Base-by-base conservation (phyloP, 1,140 invertebrate genomes). In the Chironomus tepperi region DNA sequence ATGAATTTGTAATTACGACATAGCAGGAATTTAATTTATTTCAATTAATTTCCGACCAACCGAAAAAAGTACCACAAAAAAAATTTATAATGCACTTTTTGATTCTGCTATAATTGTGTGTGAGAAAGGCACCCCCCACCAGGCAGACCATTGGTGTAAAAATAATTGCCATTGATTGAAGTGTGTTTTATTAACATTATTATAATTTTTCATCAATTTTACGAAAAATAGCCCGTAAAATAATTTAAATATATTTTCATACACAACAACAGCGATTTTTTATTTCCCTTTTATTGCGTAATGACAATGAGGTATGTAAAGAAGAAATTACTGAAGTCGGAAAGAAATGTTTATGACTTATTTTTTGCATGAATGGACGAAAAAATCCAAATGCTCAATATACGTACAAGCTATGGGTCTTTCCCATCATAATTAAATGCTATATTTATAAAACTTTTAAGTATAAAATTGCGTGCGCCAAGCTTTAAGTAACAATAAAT, bases 1-100 rank as follows among this genome's bases (percentile, higher is more conserved):
- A 57, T 57, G 47, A 57, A 57, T 57, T 57, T n/a, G n/a, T 57
- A 57, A 57, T 57, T 57, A 57, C 47, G 47, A 57, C 47, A 57
- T 57, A 15, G 12, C 47, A 57, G 47, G 47, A 12, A 57, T 57
- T 57, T n/a, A 57, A 57, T n/a, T 34, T 34, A 34, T 34, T 34
- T 34, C 24, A 57, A 57, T 57, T 57, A 12, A 15, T 57, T 57
- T 57, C 47, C 47, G 5, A 12, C 47, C 47, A 57, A 57, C 24
- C 24, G 5, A 34, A 34, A 34, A 34, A 34, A 34, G 5, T 34
- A 34, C 24, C 5, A 34, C 24, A 34, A 5, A 34, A 34, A 34
- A 34, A 34, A 34, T 34, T 34, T 2, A 34, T 34, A 34, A 34
- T 34, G 24, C 24, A 34, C 24, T 34, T 34, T 34, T 34, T 34